These are phyloP conservation scores for Phrynocephalus versicolor DNA, from an alignment of 2,113 vertebrate species.

Conservation along the genomic window DNA sequence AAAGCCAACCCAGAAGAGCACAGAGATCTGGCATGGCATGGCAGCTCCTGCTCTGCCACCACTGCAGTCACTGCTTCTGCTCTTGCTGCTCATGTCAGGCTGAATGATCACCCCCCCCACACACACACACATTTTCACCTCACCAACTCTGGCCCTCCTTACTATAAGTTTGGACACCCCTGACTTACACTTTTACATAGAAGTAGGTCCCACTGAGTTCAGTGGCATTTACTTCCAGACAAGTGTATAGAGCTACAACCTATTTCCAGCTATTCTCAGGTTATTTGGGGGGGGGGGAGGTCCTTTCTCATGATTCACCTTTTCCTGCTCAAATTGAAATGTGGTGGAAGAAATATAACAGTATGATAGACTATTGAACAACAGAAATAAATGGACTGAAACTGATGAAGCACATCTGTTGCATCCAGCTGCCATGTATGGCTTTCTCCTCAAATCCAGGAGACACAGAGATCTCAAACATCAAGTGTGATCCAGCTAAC, in stretches of 20 bases:
- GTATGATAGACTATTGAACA: neutral
- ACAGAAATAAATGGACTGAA: accelerated
- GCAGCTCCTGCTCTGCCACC: no score
- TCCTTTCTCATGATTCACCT: neutral
- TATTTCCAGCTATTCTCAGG: neutral
- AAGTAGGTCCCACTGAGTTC: no score
- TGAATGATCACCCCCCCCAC: no score
- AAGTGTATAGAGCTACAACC: neutral
- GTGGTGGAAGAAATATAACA: accelerated
- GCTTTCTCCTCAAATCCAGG: neutral
- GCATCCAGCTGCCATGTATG: neutral
- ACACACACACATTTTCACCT: no score
- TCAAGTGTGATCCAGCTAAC: neutral
- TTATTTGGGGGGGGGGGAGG: neutral
- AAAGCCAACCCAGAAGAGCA: no score
- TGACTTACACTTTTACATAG: neutral
- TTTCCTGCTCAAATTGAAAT: neutral
- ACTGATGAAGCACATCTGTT: neutral
- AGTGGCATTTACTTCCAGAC: neutral
- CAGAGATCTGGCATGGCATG: no score
- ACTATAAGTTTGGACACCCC: no score
- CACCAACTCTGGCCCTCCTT: no score
- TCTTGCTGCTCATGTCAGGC: no score
- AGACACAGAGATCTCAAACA: neutral
- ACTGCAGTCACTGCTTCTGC: no score